Base-by-base conservation (phyloP, 2,888 invertebrate species). In the Mechanitis messenoides region DNA sequence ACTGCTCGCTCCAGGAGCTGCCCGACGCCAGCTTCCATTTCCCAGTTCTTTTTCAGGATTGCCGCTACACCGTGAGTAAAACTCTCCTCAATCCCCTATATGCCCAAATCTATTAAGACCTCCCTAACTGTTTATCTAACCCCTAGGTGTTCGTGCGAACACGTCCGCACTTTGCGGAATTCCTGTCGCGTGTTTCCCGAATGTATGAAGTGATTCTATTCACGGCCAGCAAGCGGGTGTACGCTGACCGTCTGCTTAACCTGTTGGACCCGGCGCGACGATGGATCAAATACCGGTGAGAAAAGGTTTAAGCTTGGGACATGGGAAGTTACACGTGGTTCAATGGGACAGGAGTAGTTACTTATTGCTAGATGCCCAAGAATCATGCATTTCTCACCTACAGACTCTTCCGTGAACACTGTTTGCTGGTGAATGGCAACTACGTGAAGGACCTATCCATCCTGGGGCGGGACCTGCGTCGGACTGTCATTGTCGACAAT, bases 371-470 rank as follows among this genome's bases (percentile, higher is more conserved):
- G 20, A 20, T 20, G 20, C 20, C 20, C 20, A 20, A 20, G 0
- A 20, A 20, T 20, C 20, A 20, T 20, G 20, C 20, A 20, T 20
- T 20, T 35, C 35, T 35, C 35, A 5, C 42, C 11, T 42, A 42
- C 92, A 94, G 98, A 60, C 87, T 98, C 68, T 98, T 98, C 89
- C 93, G 98, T 64, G 98, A 98, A 78, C 98, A 98, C 78, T 98
- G 98, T 77, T 95, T 98, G 0, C 95, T 96, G 72, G 96, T 98
- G 45, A 96, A 97, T 85, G 98, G 98, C 2, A 98, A 98, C 89
- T 98, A 98, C 83, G 97, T 98, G 67, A 98, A 98, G 81, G 98
- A 98, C 85, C 91, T 98, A 61, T 95, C 95, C 9, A 98, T 98
- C 71, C 91, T 98, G 56, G 98, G 98, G 12, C 91, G 98, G 55